Conservation (phyloP, 2,888 invertebrate genomes). For the Polymixis flavicincta region DNA sequence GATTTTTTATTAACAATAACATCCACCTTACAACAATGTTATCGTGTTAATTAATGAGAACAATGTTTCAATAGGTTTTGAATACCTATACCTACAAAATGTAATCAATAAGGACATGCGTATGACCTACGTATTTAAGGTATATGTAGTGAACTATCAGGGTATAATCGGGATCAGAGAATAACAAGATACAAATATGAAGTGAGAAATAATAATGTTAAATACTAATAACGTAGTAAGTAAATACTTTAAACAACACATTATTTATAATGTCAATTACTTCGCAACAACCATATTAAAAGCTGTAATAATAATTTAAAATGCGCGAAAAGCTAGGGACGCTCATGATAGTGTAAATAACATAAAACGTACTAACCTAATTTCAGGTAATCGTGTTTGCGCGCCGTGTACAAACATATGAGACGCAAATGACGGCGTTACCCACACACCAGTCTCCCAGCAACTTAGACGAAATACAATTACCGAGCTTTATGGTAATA, state of each 20-base stretch:
- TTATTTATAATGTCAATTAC: slow-evolving; percentile 48
- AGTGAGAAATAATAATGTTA: not conserved
- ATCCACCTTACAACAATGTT: not conserved
- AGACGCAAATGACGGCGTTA: slow-evolving; percentile 82
- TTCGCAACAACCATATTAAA: slow-evolving; percentile 55
- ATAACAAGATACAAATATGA: not conserved
- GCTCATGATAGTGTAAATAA: slow-evolving; percentile 76
- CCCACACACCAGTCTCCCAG: slow-evolving; percentile 68
- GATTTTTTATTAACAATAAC: slow-evolving; percentile 5
- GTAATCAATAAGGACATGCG: slow-evolving; percentile 4
- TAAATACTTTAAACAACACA: slow-evolving; percentile 7
- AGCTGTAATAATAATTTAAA: slow-evolving; percentile 61
- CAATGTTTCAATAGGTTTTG: slow-evolving; percentile 1
- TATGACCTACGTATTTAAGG: not conserved
- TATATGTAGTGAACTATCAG: too few species aligned
- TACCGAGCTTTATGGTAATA: slow-evolving; percentile 64
- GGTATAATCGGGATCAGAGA: not conserved
- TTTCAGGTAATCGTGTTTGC: slow-evolving; percentile 88
- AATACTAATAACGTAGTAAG: not conserved
- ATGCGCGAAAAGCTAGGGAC: slow-evolving; percentile 55
- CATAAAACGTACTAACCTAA: slow-evolving; percentile 87
- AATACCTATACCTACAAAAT: not conserved
- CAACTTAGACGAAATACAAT: slow-evolving; percentile 66
- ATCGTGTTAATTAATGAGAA: slow-evolving; percentile 26
- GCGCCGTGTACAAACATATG: slow-evolving; percentile 83